Evolutionary conservation across 1,140 invertebrate species (phyloP).

Genomic region (Limonius californicus): DNA sequence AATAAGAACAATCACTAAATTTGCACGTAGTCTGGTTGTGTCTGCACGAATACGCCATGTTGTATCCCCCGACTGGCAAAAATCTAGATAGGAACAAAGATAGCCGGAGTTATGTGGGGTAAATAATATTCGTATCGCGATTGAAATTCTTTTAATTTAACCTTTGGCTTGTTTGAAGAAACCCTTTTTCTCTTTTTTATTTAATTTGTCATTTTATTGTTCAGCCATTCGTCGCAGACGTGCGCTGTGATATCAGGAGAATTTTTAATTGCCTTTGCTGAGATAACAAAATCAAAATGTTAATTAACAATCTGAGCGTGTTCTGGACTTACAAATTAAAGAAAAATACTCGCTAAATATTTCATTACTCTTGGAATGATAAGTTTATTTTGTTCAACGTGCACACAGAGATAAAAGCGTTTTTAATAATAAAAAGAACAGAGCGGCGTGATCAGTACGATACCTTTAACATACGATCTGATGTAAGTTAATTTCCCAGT

Average conservation of each 20-base stretch:
- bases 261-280: conserved; percentile 43
- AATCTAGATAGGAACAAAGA: conserved; percentile 4
- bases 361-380: conserved; percentile 27
- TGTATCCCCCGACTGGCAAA: background rate
- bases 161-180: conserved; percentile 32
- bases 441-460: no score
- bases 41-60: background rate
- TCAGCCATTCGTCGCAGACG: conserved; percentile 34
- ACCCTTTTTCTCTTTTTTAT: conserved; percentile 38
- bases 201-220: conserved; percentile 44
- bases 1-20: conserved; percentile 18
- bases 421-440: background rate
- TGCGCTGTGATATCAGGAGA: conserved; percentile 37
- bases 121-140: conserved; percentile 16
- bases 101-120: background rate
- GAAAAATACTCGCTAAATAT: conserved; percentile 41
- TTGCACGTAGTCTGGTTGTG: background rate
- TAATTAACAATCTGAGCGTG: conserved; percentile 46
- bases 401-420: conserved; percentile 5
- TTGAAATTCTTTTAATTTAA: conserved; percentile 27
- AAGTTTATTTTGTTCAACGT: conserved; percentile 13
- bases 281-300: conserved; percentile 48
- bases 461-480: no score
- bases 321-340: conserved; percentile 40
- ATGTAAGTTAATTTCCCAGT: no score